Conservation (phyloP, 2,888 invertebrate genomes). For the Phlogophora meticulosa region DNA sequence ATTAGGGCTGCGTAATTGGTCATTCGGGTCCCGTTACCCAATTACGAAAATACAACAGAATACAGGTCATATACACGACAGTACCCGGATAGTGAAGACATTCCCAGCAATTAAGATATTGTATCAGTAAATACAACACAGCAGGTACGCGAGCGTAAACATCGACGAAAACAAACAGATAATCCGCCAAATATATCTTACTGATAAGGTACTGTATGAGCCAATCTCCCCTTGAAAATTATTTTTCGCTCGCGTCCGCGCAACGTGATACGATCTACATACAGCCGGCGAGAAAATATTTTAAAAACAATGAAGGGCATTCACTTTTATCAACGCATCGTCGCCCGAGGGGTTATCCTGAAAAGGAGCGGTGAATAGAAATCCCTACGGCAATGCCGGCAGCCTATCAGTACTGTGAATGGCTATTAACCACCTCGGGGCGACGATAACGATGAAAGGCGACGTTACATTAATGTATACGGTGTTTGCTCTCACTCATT, state of each 20-base stretch:
- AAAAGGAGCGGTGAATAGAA: conserved; percentile 84
- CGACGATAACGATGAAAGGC: conserved; percentile 88
- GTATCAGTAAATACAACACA: conserved; percentile 29
- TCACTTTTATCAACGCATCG: conserved; percentile 89
- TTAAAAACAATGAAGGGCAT: conserved; percentile 87
- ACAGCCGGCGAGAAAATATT: conserved; percentile 83
- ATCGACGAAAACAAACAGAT: conserved; percentile 66
- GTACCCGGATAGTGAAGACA: conserved; percentile 23
- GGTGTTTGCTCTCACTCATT: conserved; percentile 83
- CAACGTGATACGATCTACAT: conserved; percentile 80
- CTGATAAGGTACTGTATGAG: conserved; percentile 76
- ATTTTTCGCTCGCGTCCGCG: conserved; percentile 74
- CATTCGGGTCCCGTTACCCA: conserved; percentile 27
- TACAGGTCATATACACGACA: conserved; percentile 7
- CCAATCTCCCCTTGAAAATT: conserved; percentile 80
- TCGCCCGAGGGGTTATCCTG: conserved; percentile 82
- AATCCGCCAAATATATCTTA: conserved; percentile 71
- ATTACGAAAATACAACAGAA: conserved; percentile 23
- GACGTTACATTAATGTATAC: conserved; percentile 75
- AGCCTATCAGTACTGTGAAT: conserved; percentile 86
- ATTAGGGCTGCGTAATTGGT: conserved; percentile 31
- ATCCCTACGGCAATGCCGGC: conserved; percentile 80
- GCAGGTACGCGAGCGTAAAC: conserved; percentile 62
- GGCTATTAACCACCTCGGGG: conserved; percentile 88
- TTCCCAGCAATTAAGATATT: conserved; percentile 18